phyloP scores from a whole-genome alignment of 2,797 vertebrate species.

The Triplophysa bombifrons region DNA sequence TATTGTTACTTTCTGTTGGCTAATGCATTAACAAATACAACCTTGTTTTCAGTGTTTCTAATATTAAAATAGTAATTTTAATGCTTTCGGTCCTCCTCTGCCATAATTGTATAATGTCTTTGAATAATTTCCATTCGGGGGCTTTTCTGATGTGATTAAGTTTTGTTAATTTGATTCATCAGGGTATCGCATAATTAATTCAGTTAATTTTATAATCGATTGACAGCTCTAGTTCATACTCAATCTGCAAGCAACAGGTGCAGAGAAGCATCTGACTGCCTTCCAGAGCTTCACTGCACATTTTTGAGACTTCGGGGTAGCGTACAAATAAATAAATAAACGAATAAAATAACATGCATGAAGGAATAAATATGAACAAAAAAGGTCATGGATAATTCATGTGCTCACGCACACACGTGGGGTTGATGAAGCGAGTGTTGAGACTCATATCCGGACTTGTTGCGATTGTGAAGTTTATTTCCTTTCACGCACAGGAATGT shows the following conservation, averaged over 20 bases:
- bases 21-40: too few relatives aligned
- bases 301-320: not conserved
- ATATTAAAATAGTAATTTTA: not conserved
- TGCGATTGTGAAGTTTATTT: conserved; percentile 51
- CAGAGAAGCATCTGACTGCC: not conserved
- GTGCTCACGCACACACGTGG: conserved; percentile 16
- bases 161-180: conserved; percentile 5
- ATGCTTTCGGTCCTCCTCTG: not conserved
- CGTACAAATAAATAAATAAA: conserved; percentile 10
- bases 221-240: not conserved
- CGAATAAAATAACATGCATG: conserved; percentile 6
- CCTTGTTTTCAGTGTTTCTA: too few relatives aligned
- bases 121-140: not conserved
- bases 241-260: not conserved
- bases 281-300: not conserved
- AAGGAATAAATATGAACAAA: conserved; percentile 32
- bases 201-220: not conserved
- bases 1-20: too few relatives aligned
- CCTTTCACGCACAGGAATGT: conserved; percentile 42
- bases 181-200: conserved; percentile 1
- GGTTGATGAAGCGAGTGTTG: conserved; percentile 21
- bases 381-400: conserved; percentile 26
- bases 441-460: conserved; percentile 50
- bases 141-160: not conserved
- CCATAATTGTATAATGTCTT: not conserved